A percentile compares a stretch with the other conserved stretches of the same genome.
Evolutionary conservation across 2,113 vertebrate genomes (phyloP).

Genomic region (Nothoprocta perdicaria): DNA sequence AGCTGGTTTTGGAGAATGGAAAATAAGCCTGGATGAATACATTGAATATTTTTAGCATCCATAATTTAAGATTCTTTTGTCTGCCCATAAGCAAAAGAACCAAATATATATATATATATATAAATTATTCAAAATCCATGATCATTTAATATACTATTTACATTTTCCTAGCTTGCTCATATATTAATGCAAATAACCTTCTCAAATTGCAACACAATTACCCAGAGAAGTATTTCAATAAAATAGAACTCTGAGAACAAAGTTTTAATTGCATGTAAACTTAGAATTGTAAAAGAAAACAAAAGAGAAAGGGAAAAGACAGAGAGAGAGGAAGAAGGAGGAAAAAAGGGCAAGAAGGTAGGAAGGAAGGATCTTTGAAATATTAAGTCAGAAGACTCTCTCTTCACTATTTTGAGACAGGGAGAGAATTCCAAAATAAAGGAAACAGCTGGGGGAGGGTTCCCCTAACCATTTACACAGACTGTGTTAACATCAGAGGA

Average conservation of each 20-base stretch:
- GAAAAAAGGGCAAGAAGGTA: no score
- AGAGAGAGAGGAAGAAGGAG: background rate
- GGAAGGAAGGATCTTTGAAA: background rate
- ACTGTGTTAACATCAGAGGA: background rate
- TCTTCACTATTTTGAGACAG: background rate
- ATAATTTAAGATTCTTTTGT: slow-evolving; percentile 30
- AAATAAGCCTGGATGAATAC: slow-evolving; percentile 29
- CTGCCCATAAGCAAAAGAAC: slow-evolving; percentile 10
- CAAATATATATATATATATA: slow-evolving; percentile 5
- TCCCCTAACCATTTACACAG: background rate
- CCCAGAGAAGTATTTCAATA: background rate
- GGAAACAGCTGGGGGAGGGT: background rate
- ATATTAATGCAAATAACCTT: background rate
- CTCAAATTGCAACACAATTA: background rate
- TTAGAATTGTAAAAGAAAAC: background rate
- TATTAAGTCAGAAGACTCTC: background rate
- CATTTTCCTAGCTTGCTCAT: slow-evolving; percentile 16
- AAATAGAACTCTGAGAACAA: background rate
- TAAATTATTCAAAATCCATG: background rate
- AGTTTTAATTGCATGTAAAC: background rate
- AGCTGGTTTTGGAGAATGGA: slow-evolving; percentile 34
- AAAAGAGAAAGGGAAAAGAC: no score
- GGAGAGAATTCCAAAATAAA: background rate
- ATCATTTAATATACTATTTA: slow-evolving; percentile 11
- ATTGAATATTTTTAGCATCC: slow-evolving; percentile 28